Evolutionary conservation across 2,113 vertebrate species (phyloP).

Genomic region (Sminthopsis crassicaudata): DNA sequence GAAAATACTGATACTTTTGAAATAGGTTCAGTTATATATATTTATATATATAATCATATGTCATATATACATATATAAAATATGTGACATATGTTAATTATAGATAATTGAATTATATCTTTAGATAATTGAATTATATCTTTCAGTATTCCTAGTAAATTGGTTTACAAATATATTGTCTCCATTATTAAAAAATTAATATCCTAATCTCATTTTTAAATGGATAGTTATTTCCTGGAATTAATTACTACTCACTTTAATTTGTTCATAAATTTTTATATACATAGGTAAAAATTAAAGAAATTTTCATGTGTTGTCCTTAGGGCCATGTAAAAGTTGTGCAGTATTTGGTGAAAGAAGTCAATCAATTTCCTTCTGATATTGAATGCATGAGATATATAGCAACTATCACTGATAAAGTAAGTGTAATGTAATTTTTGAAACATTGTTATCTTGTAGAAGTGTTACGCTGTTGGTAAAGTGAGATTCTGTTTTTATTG

Average conservation of each 20-base stretch:
- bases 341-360: constrained; percentile 98
- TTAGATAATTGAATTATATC: background rate
- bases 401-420: constrained; percentile 98
- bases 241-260: constrained; percentile 21
- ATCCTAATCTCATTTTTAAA: constrained; percentile 39
- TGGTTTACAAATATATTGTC: background rate
- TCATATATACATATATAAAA: too few relatives aligned
- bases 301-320: constrained; percentile 23
- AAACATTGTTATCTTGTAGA: constrained; percentile 49
- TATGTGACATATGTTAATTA: background rate
- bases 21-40: too few relatives aligned
- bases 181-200: constrained; percentile 43
- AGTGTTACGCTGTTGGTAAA: constrained; percentile 5
- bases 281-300: constrained; percentile 50
- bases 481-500: constrained; percentile 30
- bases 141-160: background rate
- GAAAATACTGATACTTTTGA: background rate
- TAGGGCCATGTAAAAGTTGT: constrained; percentile 99
- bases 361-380: constrained; percentile 98
- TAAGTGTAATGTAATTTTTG: constrained; percentile 73
- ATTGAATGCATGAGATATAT: constrained; percentile 99
- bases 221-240: constrained; percentile 12
- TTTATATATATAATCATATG: too few relatives aligned
- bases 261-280: constrained; percentile 47
- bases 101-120: background rate